Conservation (phyloP, 2,113 vertebrate genomes). For the Solenodon paradoxus region DNA sequence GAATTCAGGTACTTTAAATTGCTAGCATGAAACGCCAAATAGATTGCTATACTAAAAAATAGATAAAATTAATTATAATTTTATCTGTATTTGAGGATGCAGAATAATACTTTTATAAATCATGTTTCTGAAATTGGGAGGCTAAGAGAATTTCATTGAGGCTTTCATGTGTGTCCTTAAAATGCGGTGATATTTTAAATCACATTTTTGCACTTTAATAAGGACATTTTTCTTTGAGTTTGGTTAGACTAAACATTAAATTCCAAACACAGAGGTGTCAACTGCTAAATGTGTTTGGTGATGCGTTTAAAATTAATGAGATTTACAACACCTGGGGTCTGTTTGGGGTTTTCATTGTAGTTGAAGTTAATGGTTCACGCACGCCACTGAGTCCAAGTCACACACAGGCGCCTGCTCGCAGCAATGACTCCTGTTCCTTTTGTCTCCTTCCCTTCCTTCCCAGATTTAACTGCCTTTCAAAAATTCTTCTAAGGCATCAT, state of each 20-base stretch:
- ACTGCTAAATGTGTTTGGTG: background rate
- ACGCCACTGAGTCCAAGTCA: slow-evolving; percentile 6
- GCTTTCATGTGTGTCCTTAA: background rate
- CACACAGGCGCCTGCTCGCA: background rate
- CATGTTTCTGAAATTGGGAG: background rate
- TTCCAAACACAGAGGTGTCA: background rate
- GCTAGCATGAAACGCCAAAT: background rate
- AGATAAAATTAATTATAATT: background rate
- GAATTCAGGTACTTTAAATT: slow-evolving; percentile 22
- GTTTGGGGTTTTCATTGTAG: background rate
- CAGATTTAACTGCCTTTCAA: slow-evolving; percentile 29
- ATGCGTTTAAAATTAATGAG: slow-evolving; percentile 54
- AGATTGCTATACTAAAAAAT: background rate
- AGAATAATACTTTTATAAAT: background rate
- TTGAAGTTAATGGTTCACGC: slow-evolving; percentile 41
- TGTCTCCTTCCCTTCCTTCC: background rate
- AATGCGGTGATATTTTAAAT: background rate
- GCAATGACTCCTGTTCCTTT: background rate
- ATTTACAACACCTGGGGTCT: background rate
- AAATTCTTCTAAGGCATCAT: background rate
- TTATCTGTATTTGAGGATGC: background rate
- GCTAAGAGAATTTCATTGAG: background rate
- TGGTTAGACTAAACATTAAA: slow-evolving; percentile 7
- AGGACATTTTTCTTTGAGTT: background rate
- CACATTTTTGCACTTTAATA: background rate